phyloP scores from a whole-genome alignment of 2,797 vertebrate species.

The Erpetoichthys calabaricus region DNA sequence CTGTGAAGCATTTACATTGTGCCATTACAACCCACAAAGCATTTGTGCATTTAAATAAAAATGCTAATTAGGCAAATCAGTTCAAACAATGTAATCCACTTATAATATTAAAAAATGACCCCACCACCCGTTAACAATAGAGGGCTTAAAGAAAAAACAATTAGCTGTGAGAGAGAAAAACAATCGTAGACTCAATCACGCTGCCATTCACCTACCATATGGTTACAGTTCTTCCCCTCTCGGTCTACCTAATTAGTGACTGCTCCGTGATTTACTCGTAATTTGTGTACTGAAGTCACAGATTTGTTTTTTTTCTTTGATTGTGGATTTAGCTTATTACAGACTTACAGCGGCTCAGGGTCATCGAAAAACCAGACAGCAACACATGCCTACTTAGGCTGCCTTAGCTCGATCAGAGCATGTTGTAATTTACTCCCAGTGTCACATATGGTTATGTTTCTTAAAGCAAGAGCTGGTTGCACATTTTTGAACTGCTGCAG shows the following conservation, averaged over 20 bases:
- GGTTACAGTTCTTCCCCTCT: slow-evolving; percentile 35
- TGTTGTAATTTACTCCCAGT: no score
- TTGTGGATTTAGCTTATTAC: slow-evolving; percentile 32
- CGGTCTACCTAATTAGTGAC: slow-evolving; percentile 33
- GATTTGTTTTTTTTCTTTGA: slow-evolving; percentile 29
- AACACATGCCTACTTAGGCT: slow-evolving; percentile 13
- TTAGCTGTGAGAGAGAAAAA: slow-evolving; percentile 43
- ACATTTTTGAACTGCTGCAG: no score
- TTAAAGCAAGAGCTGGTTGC: no score
- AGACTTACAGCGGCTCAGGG: slow-evolving; percentile 18
- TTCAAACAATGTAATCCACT: slow-evolving; percentile 44
- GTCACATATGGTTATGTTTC: no score
- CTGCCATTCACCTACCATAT: slow-evolving; percentile 44
- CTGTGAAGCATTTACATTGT: no score
- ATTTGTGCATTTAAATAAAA: not conserved
- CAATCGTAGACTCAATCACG: slow-evolving; percentile 27
- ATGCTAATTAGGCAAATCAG: slow-evolving; percentile 21
- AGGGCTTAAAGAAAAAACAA: slow-evolving; percentile 38
- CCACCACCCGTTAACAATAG: slow-evolving; percentile 23
- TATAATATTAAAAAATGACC: slow-evolving; percentile 33
- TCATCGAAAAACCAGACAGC: slow-evolving; percentile 19
- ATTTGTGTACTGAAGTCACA: slow-evolving; percentile 30
- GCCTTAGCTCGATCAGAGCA: not conserved
- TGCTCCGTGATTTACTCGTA: slow-evolving; percentile 28
- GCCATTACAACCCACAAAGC: no score